These are phyloP conservation scores for Parnassius apollo DNA, from an alignment of 2,888 invertebrate genomes.

Conservation along the genomic window DNA sequence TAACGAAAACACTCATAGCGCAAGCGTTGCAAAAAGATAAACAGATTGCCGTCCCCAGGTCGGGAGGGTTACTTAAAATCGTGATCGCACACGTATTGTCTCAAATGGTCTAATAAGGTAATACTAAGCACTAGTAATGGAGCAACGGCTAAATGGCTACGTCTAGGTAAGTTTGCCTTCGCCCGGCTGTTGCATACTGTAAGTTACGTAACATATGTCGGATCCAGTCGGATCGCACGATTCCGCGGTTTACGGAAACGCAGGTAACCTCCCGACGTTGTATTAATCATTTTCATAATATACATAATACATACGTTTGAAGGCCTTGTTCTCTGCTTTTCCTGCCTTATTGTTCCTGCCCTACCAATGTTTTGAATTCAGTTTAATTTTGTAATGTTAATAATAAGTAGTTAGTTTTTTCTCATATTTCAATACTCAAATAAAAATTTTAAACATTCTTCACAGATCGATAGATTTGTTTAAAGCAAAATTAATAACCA, in stretches of 20 bases:
- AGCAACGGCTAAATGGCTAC: slow-evolving; percentile 9
- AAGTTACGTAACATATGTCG: slow-evolving; percentile 13
- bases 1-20: slow-evolving; percentile 11
- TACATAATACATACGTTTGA: background rate
- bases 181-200: slow-evolving; percentile 4
- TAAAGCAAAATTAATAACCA: too few relatives aligned
- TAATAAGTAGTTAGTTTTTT: too few relatives aligned
- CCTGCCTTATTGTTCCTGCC: too few relatives aligned
- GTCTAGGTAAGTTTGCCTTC: slow-evolving; percentile 8
- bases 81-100: slow-evolving; percentile 26
- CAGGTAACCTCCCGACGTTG: slow-evolving; percentile 18
- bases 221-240: slow-evolving; percentile 6
- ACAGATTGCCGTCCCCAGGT: slow-evolving; percentile 14
- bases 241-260: slow-evolving; percentile 9
- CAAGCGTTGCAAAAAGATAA: slow-evolving; percentile 14
- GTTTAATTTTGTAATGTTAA: too few relatives aligned
- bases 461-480: too few relatives aligned
- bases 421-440: too few relatives aligned
- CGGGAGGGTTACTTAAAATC: slow-evolving; percentile 13
- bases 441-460: too few relatives aligned
- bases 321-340: slow-evolving; percentile 6
- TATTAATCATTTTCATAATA: slow-evolving; percentile 20
- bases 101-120: slow-evolving; percentile 24
- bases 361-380: too few relatives aligned
- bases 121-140: slow-evolving; percentile 12